Conservation (phyloP, 2,797 vertebrate species). For the Perodicticus potto region DNA sequence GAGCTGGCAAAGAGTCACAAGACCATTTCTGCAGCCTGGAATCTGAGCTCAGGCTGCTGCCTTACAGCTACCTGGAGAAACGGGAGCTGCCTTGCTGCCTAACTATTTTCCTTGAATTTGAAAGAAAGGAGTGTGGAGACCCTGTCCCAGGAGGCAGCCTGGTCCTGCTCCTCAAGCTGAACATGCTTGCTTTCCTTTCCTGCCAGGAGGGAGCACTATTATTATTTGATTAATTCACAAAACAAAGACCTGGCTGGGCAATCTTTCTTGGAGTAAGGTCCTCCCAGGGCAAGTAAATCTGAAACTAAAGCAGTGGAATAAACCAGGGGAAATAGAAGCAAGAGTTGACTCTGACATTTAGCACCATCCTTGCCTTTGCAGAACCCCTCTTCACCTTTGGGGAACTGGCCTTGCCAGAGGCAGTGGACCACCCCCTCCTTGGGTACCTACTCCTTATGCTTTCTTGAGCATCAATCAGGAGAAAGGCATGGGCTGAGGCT, state of each 20-base stretch:
- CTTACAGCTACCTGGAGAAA: not conserved
- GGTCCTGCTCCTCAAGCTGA: not conserved
- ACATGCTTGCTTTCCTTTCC: not conserved
- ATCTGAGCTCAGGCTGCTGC: not conserved
- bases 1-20: not conserved
- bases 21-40: not conserved
- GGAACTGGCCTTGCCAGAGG: not conserved
- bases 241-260: constrained; percentile 6
- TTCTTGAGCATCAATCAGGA: not conserved
- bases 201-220: not conserved
- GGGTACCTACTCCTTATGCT: not conserved
- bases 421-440: accelerated
- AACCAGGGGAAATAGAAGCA: not conserved
- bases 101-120: not conserved
- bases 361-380: not conserved
- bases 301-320: not conserved
- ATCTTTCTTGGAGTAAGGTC: not conserved
- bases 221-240: constrained; percentile 45
- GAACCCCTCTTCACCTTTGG: not conserved
- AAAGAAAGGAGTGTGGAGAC: not conserved
- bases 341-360: not conserved
- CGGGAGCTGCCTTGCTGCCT: not conserved
- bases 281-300: not conserved
- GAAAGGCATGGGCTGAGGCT: not conserved
- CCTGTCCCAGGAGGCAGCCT: not conserved